A percentile compares a stretch with the other conserved stretches of the same genome.
Evolutionary conservation across 2,113 vertebrate genomes (phyloP).

Genomic region (Vireo altiloquus): DNA sequence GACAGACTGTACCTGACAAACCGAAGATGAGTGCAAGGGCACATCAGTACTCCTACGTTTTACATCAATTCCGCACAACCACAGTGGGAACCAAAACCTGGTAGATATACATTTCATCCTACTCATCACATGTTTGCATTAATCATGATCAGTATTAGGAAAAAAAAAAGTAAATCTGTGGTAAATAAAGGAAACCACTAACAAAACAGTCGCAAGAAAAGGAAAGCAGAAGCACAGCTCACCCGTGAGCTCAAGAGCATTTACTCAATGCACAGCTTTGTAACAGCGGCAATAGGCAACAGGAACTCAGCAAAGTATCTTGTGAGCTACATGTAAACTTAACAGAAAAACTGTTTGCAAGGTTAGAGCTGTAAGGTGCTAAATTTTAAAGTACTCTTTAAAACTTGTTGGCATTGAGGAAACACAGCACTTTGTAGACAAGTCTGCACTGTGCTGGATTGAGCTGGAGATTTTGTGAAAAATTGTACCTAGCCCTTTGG

Average conservation of each 20-base stretch:
- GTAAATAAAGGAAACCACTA: neutral
- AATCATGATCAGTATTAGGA: neutral
- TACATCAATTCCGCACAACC: neutral
- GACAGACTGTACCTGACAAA: neutral
- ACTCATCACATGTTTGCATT: neutral
- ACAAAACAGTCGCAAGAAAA: neutral
- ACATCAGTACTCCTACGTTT: neutral
- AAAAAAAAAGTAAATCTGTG: neutral
- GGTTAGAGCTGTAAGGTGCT: neutral
- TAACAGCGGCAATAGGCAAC: neutral
- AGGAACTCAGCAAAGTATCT: neutral
- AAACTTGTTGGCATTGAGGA: neutral
- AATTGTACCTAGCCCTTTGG: neutral
- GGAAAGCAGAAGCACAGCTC: slow-evolving; percentile 8
- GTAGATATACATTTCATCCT: neutral
- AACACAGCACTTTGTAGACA: neutral
- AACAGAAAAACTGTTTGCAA: neutral
- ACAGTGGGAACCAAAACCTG: neutral
- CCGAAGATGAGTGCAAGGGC: neutral
- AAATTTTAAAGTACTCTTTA: neutral
- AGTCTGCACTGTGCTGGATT: neutral
- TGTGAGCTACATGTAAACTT: neutral
- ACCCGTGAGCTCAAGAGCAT: neutral
- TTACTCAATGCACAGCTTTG: neutral
- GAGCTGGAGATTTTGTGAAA: neutral